Percentiles rank a stretch among this genome's conserved stretches.
Evolutionary conservation across 2,113 vertebrate species (phyloP).

Genomic region (Tonatia bakeri): DNA sequence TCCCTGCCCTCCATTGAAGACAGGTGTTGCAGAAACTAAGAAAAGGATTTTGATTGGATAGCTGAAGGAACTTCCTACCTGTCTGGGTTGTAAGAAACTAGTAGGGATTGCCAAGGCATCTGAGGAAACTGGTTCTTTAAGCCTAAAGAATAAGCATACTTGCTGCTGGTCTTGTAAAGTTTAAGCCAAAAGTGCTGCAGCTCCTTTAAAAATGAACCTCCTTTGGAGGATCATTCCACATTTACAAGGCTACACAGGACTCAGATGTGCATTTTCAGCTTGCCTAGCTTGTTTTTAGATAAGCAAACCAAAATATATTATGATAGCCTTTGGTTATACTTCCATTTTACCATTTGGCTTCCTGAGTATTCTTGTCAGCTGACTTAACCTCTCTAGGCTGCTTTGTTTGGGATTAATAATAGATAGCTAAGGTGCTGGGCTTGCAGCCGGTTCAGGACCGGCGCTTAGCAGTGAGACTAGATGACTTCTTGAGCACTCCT

Average conservation of each 20-base stretch:
- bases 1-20: slow-evolving; percentile 39
- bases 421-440: not conserved
- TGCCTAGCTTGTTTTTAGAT: not conserved
- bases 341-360: not conserved
- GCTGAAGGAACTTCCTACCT: not conserved
- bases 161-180: not conserved
- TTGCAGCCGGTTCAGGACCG: not conserved
- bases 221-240: not conserved
- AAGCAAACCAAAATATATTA: not conserved
- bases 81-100: not conserved
- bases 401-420: not conserved
- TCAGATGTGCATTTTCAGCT: not conserved
- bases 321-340: not conserved
- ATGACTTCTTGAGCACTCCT: not conserved
- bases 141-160: not conserved
- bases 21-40: slow-evolving; percentile 4
- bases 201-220: too few relatives aligned
- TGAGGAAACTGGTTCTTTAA: not conserved
- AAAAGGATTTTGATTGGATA: not conserved
- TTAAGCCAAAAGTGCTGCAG: not conserved
- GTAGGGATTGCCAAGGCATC: not conserved
- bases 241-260: not conserved
- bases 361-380: not conserved
- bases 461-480: not conserved
- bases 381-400: not conserved